Evolutionary conservation across 2,113 vertebrate genomes (phyloP), one percentile per base, ranked within the genome.

Genomic region (Dolichotis patagonum): DNA sequence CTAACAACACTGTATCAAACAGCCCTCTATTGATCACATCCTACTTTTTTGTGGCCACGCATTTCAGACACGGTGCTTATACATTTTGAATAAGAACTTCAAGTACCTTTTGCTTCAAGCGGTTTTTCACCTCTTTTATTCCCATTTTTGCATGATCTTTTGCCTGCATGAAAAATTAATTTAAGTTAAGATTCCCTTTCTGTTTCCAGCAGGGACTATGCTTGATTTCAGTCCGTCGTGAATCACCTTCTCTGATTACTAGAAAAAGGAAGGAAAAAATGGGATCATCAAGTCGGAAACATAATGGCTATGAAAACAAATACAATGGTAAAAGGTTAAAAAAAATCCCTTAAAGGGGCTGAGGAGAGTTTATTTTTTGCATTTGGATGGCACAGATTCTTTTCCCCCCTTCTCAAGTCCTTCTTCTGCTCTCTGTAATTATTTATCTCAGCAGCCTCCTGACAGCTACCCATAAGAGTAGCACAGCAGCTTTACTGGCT

Each of bases 101-200:
- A 99, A 98, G 98, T 99, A 99, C 99, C 99, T 99, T 99, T 99
- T 99, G 99, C 98, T 99, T 99, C 99, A 99, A 99, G 98, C 99
- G 99, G 98, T 99, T 99, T 99, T 99, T 99, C 98, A 99, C 99
- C 98, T 99, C 99, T 98, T 99, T 99, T 98, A 99, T 99, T 96
- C 99, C 99, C 99, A 99, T 99, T 98, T 99, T 99, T 91, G 99
- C 99, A 96, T 99, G 99, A 98, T 99, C 99, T 98, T 99, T 99
- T 96, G 99, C 99, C 99, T 99, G 98, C 96, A 98, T 98, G 97
- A 98, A 97, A 98, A 97, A 99, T 99, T 98, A 98, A 98, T 98
- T 98, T 98, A 98, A 98, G 98, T 98, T 98, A 98, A 98, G 98
- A 99, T 98, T 97, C 97, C 95, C 93, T 95, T 97, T 98, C 97